Evolutionary conservation across 2,797 vertebrate genomes (phyloP).

Genomic region (Zalophus californianus): DNA sequence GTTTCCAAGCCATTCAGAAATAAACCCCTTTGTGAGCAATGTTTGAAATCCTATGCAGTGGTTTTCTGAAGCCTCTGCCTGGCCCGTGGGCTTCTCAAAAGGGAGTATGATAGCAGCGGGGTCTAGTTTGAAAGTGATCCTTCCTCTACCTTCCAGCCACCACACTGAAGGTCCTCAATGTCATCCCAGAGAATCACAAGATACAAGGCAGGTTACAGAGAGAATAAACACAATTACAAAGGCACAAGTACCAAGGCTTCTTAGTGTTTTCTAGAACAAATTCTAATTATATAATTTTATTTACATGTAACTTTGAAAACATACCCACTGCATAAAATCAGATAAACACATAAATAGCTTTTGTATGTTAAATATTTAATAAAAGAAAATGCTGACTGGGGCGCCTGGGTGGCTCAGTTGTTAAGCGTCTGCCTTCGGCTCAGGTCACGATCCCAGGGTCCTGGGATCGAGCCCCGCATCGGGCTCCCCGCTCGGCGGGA

Average conservation of each 20-base stretch:
- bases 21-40: neutral
- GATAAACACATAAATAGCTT: neutral
- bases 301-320: neutral
- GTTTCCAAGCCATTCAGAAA: neutral
- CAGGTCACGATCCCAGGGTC: too few species aligned
- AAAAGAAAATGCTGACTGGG: neutral
- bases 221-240: neutral
- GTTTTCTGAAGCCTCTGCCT: neutral
- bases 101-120: too few species aligned
- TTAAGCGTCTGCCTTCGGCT: too few species aligned
- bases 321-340: neutral
- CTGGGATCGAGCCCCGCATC: too few species aligned
- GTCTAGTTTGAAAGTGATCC: neutral
- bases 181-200: neutral
- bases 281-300: neutral
- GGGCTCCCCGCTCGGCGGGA: too few species aligned
- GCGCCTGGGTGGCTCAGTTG: too few species aligned
- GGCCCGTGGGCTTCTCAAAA: neutral
- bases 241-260: neutral
- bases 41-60: neutral
- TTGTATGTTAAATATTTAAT: constrained; percentile 1
- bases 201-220: rapidly evolving
- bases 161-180: rapidly evolving
- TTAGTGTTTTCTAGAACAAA: neutral
- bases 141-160: neutral